Conservation (phyloP, 2,113 vertebrate species). For the Penelope pileata region DNA sequence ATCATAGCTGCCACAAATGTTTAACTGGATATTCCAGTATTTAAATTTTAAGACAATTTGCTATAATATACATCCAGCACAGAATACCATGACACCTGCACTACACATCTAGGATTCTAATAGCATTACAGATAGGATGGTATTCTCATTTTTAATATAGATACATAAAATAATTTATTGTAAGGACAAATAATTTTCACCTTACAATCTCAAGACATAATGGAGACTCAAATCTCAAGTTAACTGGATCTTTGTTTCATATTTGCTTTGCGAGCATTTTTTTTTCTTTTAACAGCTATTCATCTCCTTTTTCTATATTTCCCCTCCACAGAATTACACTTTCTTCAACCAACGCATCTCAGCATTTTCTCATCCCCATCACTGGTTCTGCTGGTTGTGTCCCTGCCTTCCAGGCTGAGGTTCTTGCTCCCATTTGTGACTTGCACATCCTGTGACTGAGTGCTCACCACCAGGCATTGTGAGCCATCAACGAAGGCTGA, state of each 20-base stretch:
- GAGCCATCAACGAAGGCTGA: not conserved
- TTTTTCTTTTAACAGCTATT: no score
- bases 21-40: not conserved
- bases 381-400: not conserved
- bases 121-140: not conserved
- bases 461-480: not conserved
- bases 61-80: not conserved
- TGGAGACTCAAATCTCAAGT: not conserved
- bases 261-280: not conserved
- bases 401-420: not conserved
- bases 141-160: not conserved
- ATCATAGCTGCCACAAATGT: not conserved
- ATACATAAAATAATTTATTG: not conserved
- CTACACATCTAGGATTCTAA: not conserved
- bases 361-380: not conserved
- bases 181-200: not conserved
- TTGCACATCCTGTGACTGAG: not conserved
- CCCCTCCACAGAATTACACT: not conserved
- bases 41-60: not conserved
- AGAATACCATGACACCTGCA: not conserved
- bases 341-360: not conserved
- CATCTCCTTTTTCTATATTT: not conserved
- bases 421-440: not conserved
- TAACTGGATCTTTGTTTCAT: not conserved
- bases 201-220: not conserved